Percentiles rank a stretch among this genome's conserved stretches.
phyloP scores from a whole-genome alignment of 1,140 invertebrate genomes.

The Trigoniulus corallinus region DNA sequence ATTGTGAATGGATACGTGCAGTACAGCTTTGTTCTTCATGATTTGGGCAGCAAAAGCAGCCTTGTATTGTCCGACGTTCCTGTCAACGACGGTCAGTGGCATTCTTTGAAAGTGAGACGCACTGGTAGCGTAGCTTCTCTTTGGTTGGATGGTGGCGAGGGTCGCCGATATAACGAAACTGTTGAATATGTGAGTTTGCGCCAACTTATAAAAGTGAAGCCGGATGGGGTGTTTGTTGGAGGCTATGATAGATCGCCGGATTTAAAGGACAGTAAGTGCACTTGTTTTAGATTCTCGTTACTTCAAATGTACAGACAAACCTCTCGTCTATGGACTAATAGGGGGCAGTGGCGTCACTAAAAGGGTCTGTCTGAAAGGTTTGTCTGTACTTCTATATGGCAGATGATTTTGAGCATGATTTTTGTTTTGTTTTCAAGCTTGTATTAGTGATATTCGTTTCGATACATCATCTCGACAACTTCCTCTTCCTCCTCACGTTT shows the following conservation, averaged over 20 bases:
- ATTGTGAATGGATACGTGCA: constrained; percentile 22
- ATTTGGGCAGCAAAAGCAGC: constrained; percentile 16
- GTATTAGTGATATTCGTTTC: constrained; percentile 31
- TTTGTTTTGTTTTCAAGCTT: constrained; percentile 21
- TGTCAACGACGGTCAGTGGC: constrained; percentile 34
- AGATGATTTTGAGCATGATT: background rate
- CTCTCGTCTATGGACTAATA: too few species aligned
- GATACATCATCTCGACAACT: constrained; percentile 22
- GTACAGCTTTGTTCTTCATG: constrained; percentile 27
- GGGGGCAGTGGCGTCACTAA: background rate
- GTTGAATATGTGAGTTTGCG: constrained; percentile 16
- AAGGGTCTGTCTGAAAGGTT: background rate
- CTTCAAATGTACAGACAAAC: background rate
- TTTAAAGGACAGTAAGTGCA: background rate
- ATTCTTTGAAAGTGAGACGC: constrained; percentile 23
- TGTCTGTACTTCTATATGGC: background rate
- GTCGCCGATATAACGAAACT: constrained; percentile 27
- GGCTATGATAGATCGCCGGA: constrained; percentile 16
- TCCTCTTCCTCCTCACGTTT: constrained; percentile 21
- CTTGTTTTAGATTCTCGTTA: background rate
- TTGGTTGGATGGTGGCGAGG: constrained; percentile 31
- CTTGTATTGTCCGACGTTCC: constrained; percentile 22
- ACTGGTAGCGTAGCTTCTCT: constrained; percentile 28
- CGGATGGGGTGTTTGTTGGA: constrained; percentile 20
- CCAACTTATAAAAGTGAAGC: constrained; percentile 17